phyloP scores from a whole-genome alignment of 1,140 invertebrate species.

The Pollicipes pollicipes region DNA sequence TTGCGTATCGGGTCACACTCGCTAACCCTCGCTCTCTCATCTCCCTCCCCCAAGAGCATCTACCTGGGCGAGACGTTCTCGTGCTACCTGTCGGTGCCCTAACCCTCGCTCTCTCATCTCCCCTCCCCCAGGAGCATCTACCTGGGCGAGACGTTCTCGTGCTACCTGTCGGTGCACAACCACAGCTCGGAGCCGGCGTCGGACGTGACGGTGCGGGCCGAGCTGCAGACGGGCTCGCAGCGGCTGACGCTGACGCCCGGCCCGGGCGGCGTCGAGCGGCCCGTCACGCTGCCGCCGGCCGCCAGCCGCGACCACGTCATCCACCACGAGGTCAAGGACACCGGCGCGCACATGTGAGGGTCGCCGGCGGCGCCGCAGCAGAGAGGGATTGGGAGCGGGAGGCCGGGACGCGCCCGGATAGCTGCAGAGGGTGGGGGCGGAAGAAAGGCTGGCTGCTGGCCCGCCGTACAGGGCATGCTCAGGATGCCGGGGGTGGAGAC shows the following conservation, averaged over 20 bases:
- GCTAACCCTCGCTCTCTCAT: not conserved
- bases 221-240: conserved; percentile 80
- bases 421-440: no score
- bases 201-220: conserved; percentile 63
- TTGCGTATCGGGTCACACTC: conserved; percentile 3
- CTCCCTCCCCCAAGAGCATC: no score
- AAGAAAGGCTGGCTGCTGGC: no score
- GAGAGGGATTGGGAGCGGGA: no score
- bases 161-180: conserved; percentile 93
- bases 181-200: conserved; percentile 64
- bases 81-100: no score
- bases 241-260: conserved; percentile 47
- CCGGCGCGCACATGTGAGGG: conserved; percentile 83
- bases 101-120: conserved; percentile 2
- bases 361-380: no score
- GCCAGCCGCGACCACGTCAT: conserved; percentile 85
- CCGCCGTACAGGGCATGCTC: no score
- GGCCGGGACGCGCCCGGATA: no score
- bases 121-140: conserved; percentile 46
- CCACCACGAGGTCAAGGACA: conserved; percentile 94
- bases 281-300: conserved; percentile 47
- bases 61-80: no score
- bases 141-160: conserved; percentile 90
- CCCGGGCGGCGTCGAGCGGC: conserved; percentile 31
- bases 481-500: no score